Evolutionary conservation across 1,140 invertebrate genomes (phyloP).

Genomic region (Gryllus bimaculatus): DNA sequence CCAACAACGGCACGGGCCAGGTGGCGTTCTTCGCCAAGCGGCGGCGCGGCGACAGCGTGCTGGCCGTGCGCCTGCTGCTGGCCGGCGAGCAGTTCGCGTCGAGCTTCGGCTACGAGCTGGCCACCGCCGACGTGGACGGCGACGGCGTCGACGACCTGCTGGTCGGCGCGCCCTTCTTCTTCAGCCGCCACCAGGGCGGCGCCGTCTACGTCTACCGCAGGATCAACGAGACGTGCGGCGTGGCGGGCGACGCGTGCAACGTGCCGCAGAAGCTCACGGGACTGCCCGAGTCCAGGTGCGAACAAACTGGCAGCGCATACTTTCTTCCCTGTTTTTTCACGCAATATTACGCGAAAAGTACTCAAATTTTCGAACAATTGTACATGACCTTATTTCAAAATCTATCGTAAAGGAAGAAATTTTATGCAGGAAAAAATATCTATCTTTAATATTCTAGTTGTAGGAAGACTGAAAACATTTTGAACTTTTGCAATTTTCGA

Average conservation of each 20-base stretch:
- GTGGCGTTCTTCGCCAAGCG: slow-evolving; percentile 68
- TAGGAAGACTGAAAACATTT: too few relatives aligned
- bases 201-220: slow-evolving; percentile 85
- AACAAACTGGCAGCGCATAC: neutral
- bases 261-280: slow-evolving; percentile 54
- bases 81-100: slow-evolving; percentile 79
- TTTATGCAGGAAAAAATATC: too few relatives aligned
- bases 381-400: too few relatives aligned
- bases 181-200: slow-evolving; percentile 66
- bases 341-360: too few relatives aligned
- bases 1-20: slow-evolving; percentile 74
- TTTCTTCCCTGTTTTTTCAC: too few relatives aligned
- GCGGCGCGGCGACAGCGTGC: slow-evolving; percentile 24
- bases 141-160: slow-evolving; percentile 69
- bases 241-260: slow-evolving; percentile 34
- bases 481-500: too few relatives aligned
- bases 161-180: slow-evolving; percentile 87
- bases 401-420: too few relatives aligned
- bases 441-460: too few relatives aligned
- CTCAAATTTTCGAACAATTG: too few relatives aligned
- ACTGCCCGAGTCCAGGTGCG: slow-evolving; percentile 52
- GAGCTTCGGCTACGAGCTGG: slow-evolving; percentile 80
- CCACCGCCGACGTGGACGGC: slow-evolving; percentile 74
- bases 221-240: slow-evolving; percentile 29
- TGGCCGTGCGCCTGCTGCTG: slow-evolving; percentile 53